Percentiles rank a stretch among this genome's conserved stretches.
These are phyloP conservation scores for Meliscaeva auricollis DNA, from an alignment of 2,888 invertebrate species.

Conservation along the genomic window DNA sequence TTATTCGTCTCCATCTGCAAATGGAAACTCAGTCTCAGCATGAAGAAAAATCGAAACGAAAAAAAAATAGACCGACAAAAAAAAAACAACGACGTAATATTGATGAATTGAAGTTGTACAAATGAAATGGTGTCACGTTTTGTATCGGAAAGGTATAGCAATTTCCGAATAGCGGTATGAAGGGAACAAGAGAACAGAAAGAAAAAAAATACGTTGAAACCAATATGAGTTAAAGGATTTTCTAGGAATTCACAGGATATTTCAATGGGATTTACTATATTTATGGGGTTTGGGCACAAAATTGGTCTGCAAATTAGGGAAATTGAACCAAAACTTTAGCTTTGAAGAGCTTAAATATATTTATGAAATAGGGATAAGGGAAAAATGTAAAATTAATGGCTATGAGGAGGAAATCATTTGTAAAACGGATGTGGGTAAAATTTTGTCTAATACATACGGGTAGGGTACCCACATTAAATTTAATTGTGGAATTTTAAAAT, in stretches of 20 bases:
- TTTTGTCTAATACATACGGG: too few species aligned
- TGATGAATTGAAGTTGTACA: conserved; percentile 42
- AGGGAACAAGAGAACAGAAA: neutral
- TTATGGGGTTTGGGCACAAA: too few species aligned
- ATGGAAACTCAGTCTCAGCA: neutral
- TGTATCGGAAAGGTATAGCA: conserved; percentile 44
- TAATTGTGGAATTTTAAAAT: too few species aligned
- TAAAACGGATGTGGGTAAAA: too few species aligned
- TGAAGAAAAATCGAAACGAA: neutral
- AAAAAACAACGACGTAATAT: conserved; percentile 24
- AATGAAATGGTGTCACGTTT: conserved; percentile 55
- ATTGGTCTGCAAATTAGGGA: too few species aligned
- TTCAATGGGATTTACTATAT: neutral
- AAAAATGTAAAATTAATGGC: too few species aligned
- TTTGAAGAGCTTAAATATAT: too few species aligned
- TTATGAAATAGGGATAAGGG: too few species aligned
- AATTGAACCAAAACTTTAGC: too few species aligned
- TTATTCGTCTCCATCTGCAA: conserved; percentile 3
- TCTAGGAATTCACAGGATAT: neutral
- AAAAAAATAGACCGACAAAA: neutral
- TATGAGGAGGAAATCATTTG: too few species aligned
- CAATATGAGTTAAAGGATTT: conserved; percentile 32
- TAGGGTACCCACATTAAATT: too few species aligned
- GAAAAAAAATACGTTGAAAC: conserved; percentile 20
- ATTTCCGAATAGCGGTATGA: neutral